A percentile compares a stretch with the other conserved stretches of the same genome.
Conservation (phyloP, 2,888 invertebrate species). For the Mongoloraphidia duomilia region DNA sequence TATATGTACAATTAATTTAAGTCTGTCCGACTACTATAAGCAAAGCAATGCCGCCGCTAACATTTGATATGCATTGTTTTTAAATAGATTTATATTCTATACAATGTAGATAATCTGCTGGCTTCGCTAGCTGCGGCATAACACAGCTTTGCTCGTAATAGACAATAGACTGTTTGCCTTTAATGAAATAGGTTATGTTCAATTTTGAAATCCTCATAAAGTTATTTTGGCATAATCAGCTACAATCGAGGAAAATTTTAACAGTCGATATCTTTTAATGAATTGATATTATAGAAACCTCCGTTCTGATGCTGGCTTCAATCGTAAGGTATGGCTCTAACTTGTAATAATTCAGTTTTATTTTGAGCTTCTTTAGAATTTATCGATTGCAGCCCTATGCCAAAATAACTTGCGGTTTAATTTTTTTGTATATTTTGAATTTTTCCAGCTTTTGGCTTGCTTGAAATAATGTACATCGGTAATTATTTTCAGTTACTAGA, state of each 20-base stretch:
- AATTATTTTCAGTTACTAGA: no score
- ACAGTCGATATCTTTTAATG: not conserved
- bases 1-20: no score
- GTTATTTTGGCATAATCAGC: conserved; percentile 4
- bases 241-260: conserved; percentile 4
- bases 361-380: not conserved
- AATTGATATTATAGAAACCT: not conserved
- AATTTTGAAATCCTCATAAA: not conserved
- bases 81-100: no score
- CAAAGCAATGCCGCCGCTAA: no score
- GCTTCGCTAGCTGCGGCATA: no score
- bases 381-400: conserved; percentile 4
- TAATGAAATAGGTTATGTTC: no score
- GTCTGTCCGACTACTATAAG: no score
- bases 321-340: conserved; percentile 1
- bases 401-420: conserved; percentile 2
- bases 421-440: not conserved
- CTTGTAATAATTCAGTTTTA: not conserved
- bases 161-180: no score
- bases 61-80: no score
- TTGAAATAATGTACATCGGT: no score
- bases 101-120: no score
- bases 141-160: no score
- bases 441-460: not conserved
- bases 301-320: not conserved